phyloP scores from a whole-genome alignment of 2,797 vertebrate genomes.

The Phyllotis vaccarum region DNA sequence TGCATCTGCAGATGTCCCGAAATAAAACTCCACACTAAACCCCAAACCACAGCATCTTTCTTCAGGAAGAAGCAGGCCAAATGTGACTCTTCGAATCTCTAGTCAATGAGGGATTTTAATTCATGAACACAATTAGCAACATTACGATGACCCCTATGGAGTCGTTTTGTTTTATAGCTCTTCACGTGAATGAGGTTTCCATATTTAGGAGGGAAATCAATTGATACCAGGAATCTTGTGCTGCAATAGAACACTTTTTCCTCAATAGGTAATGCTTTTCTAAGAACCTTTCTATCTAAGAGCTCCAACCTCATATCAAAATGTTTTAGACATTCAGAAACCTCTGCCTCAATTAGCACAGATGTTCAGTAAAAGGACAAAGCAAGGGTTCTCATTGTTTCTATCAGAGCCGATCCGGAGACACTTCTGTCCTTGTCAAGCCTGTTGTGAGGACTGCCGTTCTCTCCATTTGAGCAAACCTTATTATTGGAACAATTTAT shows the following conservation, averaged over 20 bases:
- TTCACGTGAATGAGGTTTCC: constrained; percentile 55
- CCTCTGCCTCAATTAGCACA: constrained; percentile 15
- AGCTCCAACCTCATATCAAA: constrained; percentile 1
- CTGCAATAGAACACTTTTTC: constrained; percentile 40
- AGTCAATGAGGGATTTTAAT: constrained; percentile 69
- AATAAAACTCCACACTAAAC: neutral
- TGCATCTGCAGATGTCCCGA: neutral
- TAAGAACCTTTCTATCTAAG: constrained; percentile 17
- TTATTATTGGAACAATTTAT: constrained; percentile 57
- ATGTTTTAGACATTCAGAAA: neutral
- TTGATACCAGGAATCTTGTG: constrained; percentile 2
- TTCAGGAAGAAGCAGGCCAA: constrained; percentile 33
- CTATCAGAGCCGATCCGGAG: neutral
- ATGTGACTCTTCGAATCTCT: constrained; percentile 54
- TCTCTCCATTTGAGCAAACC: neutral
- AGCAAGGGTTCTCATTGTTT: neutral
- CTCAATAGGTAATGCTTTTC: constrained; percentile 42
- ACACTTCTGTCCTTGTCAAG: neutral
- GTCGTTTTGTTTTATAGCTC: constrained; percentile 54
- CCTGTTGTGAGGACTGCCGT: neutral
- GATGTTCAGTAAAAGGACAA: constrained; percentile 13
- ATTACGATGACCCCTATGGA: constrained; percentile 46
- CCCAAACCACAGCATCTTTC: neutral
- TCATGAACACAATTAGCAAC: constrained; percentile 61
- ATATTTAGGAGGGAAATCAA: constrained; percentile 61